Evolutionary conservation across 1,140 invertebrate species (phyloP), one percentile per base, ranked within the genome.

Genomic region (Halyomorpha halys): DNA sequence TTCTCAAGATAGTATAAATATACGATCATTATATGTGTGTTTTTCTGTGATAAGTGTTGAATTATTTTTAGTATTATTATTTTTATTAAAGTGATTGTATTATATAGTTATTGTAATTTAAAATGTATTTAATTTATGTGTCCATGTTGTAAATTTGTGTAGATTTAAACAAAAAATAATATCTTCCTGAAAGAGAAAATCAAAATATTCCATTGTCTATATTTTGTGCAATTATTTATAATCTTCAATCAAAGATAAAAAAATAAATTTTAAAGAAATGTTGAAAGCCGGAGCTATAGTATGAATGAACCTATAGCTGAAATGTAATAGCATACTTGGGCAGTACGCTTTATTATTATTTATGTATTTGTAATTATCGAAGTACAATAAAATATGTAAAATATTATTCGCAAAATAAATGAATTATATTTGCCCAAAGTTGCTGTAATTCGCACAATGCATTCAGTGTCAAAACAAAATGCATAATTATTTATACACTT

Each of bases 1-100:
- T 63, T 66, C 45, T 59, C 14, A 49, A 45, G 18, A 39, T 23
- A 49, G 21, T 62, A 18, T 44, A 66, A 45, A 61, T 62, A 59
- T 63, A 59, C 44, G 25, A 62, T 53, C 34, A 44, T 49, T 62
- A 34, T 64, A 65, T 68, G 65, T 66, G 65, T 66, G 62, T 68
- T 68, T 39, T 68, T 68, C 68, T 68, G 68, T 68, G 68, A 68
- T 68, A 68, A 63, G 65, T 68, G 68, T 66, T 68, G 30, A 66
- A 65, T 62, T 68, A 64, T 68, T 66, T 59, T 66, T 68, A 47
- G 21, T 18, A 61, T 49, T 53, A 59, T 59, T 61, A 65, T 59
- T 68, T 67, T 61, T 47, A 61, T 66, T 53, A 53, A 63, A 47
- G 63, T 66, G 62, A 63, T 66, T 68, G 68, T 68, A 68, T 60